Evolutionary conservation across 2,888 invertebrate genomes (phyloP), one percentile per base, ranked within the genome.

Genomic region (Trichogramma evanescens): DNA sequence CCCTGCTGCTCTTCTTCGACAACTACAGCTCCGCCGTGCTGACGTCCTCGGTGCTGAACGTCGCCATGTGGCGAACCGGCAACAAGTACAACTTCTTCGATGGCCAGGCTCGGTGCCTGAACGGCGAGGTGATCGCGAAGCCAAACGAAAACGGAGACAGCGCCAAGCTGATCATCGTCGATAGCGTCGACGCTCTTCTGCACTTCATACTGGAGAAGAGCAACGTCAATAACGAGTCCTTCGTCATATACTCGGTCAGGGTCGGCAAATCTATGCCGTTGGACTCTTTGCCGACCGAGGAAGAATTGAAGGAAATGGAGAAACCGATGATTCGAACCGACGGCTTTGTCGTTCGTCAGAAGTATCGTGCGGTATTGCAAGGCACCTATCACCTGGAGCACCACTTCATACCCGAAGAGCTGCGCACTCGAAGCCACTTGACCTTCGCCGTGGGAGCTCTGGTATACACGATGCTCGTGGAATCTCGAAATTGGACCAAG

Each of bases 171-270:
- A 73, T 78, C 5, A 54, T 69, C 0, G 64, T 76, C 2, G 67
- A 67, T 6, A 69, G 74, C 54, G 40, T 76, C 8, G 66, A 66
- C 0, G 72, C 69, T 0, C 68, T 76, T 0, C 50, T 72, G 0
- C 75, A 71, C 13, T 63, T 78, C 0, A 74, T 78, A n/a, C 64
- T 77, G 3, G 73, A 75, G 26, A 72, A 71, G 44, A 74, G 75
- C 50, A 61, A 66, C 4, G 71, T 76, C 1, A 54, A 59, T 4
- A 73, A 76, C 41, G 76, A 76, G 52, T 64, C 70, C 0, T 78
- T 76, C 54, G 70, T 74, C 1, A 62, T 77, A 1, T 69, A 74
- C 50, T 61, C 66, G 1, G 65, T 75, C 6, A 56, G 50, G 1
- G 62, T 75, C 3, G 62, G 49, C 4, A 66, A 66, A 3, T 65